Evolutionary conservation across 2,113 vertebrate species (phyloP), one percentile per base, ranked within the genome.

Genomic region (Columba janthina): DNA sequence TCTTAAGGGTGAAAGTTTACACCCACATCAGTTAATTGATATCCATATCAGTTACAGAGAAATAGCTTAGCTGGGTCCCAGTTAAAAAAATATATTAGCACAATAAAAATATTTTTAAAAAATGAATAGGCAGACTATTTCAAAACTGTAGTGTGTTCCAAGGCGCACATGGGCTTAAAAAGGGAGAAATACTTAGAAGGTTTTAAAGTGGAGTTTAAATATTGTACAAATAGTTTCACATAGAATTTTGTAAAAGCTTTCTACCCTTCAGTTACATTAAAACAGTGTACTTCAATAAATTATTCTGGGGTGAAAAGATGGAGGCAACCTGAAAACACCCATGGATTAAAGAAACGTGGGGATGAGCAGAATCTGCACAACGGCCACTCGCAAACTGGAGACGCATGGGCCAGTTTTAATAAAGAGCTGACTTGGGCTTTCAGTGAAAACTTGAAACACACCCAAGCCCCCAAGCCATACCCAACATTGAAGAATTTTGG

Each of bases 1-100:
- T 96, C 95, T 96, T 57, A n/a, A 92, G 96, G 88, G 90, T 81
- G 60, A 92, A 94, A 86, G 56, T 72, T 96, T 76, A 66, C 82
- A 92, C 75, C 76, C 71, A 40, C 44, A 56, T 40, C 54, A 85
- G 67, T 67, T 22, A 94, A 85, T 65, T 22, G 56, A 67, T 38
- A 71, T 17, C 64, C 17, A 0, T 57, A 70, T 74, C 76, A 77
- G 65, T 51, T 81, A 86, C 66, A 85, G 57, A 29, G 36, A 93
- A 65, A 1, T 2, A 92, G 36, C 44, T 90, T 31, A 85, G 70
- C 66, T 89, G 79, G 77, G 89, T 17, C 16, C 15, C 15, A 40
- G 32, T 60, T 34, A 19, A 50, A 82, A 34, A 32, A 74, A 69
- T 15, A 57, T 8, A 48, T 6, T 4, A 40, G 22, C 15, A 82